Base-by-base conservation (phyloP, 2,888 invertebrate species). In the Tenthredo scrophulariae region DNA sequence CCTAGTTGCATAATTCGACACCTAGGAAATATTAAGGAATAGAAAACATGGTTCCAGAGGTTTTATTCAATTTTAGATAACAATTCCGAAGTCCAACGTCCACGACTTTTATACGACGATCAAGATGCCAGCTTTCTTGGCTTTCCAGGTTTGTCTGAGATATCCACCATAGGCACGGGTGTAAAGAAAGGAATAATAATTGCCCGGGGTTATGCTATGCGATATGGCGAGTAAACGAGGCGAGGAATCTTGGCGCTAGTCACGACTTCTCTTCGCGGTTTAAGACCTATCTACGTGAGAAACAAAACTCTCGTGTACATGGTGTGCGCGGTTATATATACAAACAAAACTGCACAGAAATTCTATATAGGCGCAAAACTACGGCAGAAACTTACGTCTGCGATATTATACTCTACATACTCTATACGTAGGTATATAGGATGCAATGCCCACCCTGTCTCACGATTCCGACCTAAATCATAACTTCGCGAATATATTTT, bases 401-500 rank as follows among this genome's bases (percentile, higher is more conserved):
- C 72, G 40, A 80, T 80, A 72, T 22, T 40, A 40, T 80, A 80
- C 80, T 62, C 40, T 26, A 37, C 40, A 26, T 58, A 22, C 22
- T 22, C 62, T 40, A n/a, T n/a, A 46, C 62, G 54, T 77, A 46
- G 40, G 54, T 77, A 77, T 37, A 67, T 46, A 22, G 67, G 7
- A 83, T 70, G 46, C 83, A 70, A 83, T 83, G 70, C 83, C 80
- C 83, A 70, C 79, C 85, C 72, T 80, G 50, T 77, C 82, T 85
- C 85, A 85, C 85, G 85, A 85, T 54, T 80, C 79, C 82, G 22
- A 77, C 40, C 79, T 85, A 85, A 85, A 85, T 85, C 85, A 85
- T 84, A 85, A 85, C 82, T 85, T 77, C 22, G 80, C 79, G 85
- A 85, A 85, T 85, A 85, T 85, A 85, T 82, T 70, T 82, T 50